Evolutionary conservation across 2,797 vertebrate genomes (phyloP), one percentile per base, ranked within the genome.

Genomic region (Sebastolobus altivelis): DNA sequence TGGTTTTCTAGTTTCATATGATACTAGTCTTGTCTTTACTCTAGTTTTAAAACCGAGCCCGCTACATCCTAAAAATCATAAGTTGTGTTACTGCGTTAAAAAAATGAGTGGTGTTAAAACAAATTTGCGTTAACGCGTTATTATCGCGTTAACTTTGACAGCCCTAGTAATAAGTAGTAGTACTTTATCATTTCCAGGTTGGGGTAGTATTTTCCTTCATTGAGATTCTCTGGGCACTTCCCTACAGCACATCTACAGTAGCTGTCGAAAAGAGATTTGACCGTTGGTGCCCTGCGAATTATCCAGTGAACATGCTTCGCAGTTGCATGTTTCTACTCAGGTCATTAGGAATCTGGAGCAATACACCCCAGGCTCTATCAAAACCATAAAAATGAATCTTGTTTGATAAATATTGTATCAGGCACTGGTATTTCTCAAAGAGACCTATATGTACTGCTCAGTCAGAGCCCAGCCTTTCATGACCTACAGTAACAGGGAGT

Each of bases 381-480:
- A 78, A 86, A 88, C 71, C 77, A 74, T 54, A 78, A 62, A 92
- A 85, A 91, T 83, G 59, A 91, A 87, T 87, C 84, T 79, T 3
- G 25, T 29, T 52, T 87, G 87, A 89, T 95, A 83, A 92, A 94
- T 95, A 90, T 94, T 94, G 85, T 81, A 91, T 89, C 59, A 81
- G 68, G 65, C 62, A n/a, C 63, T 58, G 70, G 77, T 75, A 69
- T 87, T 71, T 80, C 63, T 88, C 72, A 65, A 80, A 71, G 80
- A 89, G 56, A 82, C 65, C 55, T 56, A 55, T 77, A 71, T 83
- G 79, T 68, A 70, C 61, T 49, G 62, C 59, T 86, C 65, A 68
- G 35, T 75, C 13, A 38, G 56, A 80, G 60, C 33, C 33, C 68
- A 72, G 54, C 35, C 65, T 77, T 77, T 87, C 38, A 68, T 80